Base-by-base conservation (phyloP, 2,797 vertebrate species). In the Sciurus carolinensis region DNA sequence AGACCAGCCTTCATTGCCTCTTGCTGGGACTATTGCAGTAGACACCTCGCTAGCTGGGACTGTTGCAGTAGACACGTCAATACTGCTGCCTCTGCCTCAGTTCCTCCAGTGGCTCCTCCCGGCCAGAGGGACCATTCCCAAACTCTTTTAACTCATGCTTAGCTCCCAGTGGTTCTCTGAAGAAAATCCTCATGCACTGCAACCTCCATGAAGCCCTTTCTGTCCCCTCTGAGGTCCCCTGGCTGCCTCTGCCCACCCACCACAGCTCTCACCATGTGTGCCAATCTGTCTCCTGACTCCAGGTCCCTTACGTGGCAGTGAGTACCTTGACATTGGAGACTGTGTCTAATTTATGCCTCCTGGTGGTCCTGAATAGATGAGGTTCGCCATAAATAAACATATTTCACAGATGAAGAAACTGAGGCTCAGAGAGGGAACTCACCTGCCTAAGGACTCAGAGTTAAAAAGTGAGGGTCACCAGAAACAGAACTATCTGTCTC, bases 21-120 rank as follows among this genome's bases (percentile, higher is more conserved):
- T 42, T 2, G 2, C 84, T 57, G 7, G n/a, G 22, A 64, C 72
- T 3, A 1, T 44, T 73, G 54, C 30, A 39, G 88, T 30, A 59
- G 79, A 84, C 52, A 66, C 0, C 0, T 0, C 0, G 0, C 90
- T 39, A 39, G 2, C 84, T 57, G 7, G n/a, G 66, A 6, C 39
- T 33, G 5, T 3, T 44, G 44, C 44, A 44, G 44, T 44, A 44
- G 44, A 44, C 44, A 44, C 44, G 8, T 44, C 44, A 5, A 44
- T 9, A 44, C 44, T 9, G 44, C 67, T 30, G 52, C n/a, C 30
- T 87, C 72, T 73, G 36, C n/a, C 62, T 52, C 50, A 52, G 50
- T 10, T 52, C 50, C 50, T 52, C 50, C 50, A 52, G 50, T 12
- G 50, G 14, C 50, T 52, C 50, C 5, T 44, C 6, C 2, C 11